Evolutionary conservation across 2,888 invertebrate genomes (phyloP), one percentile per base, ranked within the genome.

Genomic region (Bimastos eiseni): DNA sequence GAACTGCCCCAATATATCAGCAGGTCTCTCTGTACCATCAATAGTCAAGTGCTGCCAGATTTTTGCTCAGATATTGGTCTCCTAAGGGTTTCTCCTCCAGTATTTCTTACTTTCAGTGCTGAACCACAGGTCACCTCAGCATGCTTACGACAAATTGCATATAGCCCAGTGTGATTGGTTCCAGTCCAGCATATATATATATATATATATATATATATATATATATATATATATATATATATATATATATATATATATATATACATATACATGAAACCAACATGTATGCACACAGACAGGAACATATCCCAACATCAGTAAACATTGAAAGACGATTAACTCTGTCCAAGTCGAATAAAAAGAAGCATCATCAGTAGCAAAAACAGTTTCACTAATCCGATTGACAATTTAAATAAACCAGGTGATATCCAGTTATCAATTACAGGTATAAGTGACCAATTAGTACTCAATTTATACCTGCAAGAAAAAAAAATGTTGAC

Each of bases 51-150:
- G 49, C 13, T 70, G 70, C 11, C 70, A 70, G 30, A n/a, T 70
- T 70, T 70, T 70, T 70, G 30, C 70, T 13, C n/a, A 70, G 70
- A 70, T 70, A 70, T 70, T 70, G 70, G 70, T n/a, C 70, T 70
- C 70, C 70, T 70, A n/a, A 70, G 70, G 70, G 70, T 70, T 70
- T 8, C 70, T 70, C 30, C 70, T 70, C 70, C 70, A 70, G 70
- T 70, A 70, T 70, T 70, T 70, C 30, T 70, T 70, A 70, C 70
- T 70, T 70, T 70, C 70, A n/a, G n/a, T 70, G 70, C 70, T 70
- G 70, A 70, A 70, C 70, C 70, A 70, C 70, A n/a, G 70, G 70
- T 70, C 70, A 70, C n/a, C 70, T 70, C 70, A 70, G 70, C 70
- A 70, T 30, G 70, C 70, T 70, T 8, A 70, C 30, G 70, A 70